Conservation (phyloP, 2,113 vertebrate genomes). For the Albula goreensis region DNA sequence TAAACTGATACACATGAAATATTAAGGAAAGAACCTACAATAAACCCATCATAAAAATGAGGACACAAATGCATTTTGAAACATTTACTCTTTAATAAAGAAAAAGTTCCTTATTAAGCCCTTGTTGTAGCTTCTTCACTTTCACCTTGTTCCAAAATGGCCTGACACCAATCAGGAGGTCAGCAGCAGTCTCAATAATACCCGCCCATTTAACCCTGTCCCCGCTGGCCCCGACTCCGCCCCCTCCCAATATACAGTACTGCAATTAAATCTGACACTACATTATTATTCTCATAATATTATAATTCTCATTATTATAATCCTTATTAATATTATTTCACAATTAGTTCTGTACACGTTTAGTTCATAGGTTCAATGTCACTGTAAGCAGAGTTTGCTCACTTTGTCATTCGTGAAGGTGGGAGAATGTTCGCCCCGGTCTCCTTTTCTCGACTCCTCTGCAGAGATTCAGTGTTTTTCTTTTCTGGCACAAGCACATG, state of each 20-base stretch:
- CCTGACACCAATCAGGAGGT: background rate
- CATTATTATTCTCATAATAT: conserved; percentile 49
- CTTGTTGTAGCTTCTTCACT: conserved; percentile 8
- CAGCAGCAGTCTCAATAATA: conserved; percentile 15
- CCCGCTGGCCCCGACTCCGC: conserved; percentile 11
- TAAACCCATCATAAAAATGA: background rate
- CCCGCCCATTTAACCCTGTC: background rate
- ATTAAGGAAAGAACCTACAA: background rate
- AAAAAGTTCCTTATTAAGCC: conserved; percentile 18
- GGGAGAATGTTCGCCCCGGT: background rate
- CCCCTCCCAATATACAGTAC: conserved; percentile 16
- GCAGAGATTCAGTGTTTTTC: background rate
- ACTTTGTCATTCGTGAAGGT: background rate
- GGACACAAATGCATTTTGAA: background rate
- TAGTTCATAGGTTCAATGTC: background rate
- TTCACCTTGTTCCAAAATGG: background rate
- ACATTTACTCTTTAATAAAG: conserved; percentile 13
- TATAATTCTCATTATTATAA: conserved; percentile 56
- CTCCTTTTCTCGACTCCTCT: background rate
- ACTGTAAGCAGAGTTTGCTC: background rate
- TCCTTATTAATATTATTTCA: conserved; percentile 47
- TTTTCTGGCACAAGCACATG: background rate
- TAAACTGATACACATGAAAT: background rate
- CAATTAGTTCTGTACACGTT: conserved; percentile 55
- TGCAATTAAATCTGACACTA: conserved; percentile 18